Base-by-base conservation (phyloP, 1,140 invertebrate species). In the Zaprionus taronus region DNA sequence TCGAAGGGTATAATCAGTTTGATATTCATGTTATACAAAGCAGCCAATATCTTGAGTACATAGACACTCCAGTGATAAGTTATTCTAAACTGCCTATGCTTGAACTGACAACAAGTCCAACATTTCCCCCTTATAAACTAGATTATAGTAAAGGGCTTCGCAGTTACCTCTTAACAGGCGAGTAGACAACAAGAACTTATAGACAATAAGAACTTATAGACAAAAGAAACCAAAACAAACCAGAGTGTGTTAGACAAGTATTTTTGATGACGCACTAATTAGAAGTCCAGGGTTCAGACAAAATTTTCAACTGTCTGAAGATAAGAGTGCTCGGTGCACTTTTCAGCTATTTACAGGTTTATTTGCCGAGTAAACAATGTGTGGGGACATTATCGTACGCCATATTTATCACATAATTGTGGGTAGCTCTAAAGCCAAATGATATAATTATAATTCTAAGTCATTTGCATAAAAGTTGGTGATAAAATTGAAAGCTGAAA, bases 241-340 rank as follows among this genome's bases (percentile, higher is more conserved):
- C 26, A 5, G 0, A 63, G n/a, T 41, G 24, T 53, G 17, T 64
- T 44, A 15, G 47, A 11, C 24, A 31, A 28, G 5, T 44, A 22
- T 28, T 53, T 28, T 15, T 28, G n/a, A 69, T 70, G 67, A 70
- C 60, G 38, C 68, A 64, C 36, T 47, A 41, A 44, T 34, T 64
- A 64, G 2, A 6, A 41, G 36, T 31, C 17, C 26, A 49, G n/a
- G 44, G 47, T 51, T 22, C n/a, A 56, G 17, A 51, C 51, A 41
- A 31, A 41, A 7, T 65, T 55, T 31, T 20, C 28, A 5, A 38
- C 36, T 5, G n/a, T 20, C 31, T 55, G n/a, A 17, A 56, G 60
- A 34, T 64, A 71, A 71, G 51, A 1, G 6, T 17, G 6, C 3
- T n/a, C 9, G 15, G 12, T 28, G 6, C 26, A 44, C 11, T 41